These are phyloP conservation scores for Drosophila eohydei DNA, from an alignment of 2,888 invertebrate species.

Conservation along the genomic window DNA sequence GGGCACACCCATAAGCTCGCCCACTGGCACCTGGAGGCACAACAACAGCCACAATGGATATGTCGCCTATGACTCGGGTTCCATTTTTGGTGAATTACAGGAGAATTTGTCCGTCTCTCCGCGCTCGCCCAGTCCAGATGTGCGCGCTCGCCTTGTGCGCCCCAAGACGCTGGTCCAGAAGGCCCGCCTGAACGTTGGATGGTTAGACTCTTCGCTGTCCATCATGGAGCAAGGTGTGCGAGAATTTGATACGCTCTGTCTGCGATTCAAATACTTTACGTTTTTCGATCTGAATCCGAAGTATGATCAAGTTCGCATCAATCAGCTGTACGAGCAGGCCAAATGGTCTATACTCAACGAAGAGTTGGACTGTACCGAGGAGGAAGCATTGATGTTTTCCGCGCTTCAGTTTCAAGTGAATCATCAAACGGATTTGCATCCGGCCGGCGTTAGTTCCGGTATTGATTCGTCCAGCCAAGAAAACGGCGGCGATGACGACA, in stretches of 20 bases:
- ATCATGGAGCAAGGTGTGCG: slow-evolving; percentile 99
- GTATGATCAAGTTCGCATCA: slow-evolving; percentile 97
- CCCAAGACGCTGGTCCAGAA: slow-evolving; percentile 95
- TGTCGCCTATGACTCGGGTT: slow-evolving; percentile 83
- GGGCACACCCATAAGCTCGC: slow-evolving; percentile 89
- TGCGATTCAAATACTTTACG: slow-evolving; percentile 98
- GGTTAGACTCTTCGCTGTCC: slow-evolving; percentile 98
- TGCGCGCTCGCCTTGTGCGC: slow-evolving; percentile 90
- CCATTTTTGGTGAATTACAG: slow-evolving; percentile 85
- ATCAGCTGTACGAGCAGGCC: slow-evolving; percentile 99
- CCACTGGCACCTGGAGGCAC: slow-evolving; percentile 86
- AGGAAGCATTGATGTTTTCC: slow-evolving; percentile 99
- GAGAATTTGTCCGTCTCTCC: slow-evolving; percentile 93
- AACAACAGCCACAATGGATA: slow-evolving; percentile 81
- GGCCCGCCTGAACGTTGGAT: slow-evolving; percentile 97
- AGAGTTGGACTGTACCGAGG: slow-evolving; percentile 99
- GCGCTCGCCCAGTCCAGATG: slow-evolving; percentile 91
- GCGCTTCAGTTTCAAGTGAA: slow-evolving; percentile 97
- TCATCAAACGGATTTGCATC: slow-evolving; percentile 87
- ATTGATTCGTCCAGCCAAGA: slow-evolving; percentile 73
- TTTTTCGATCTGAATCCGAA: slow-evolving; percentile 99
- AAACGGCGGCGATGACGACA: slow-evolving; percentile 94
- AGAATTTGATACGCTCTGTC: slow-evolving; percentile 95
- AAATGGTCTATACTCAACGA: slow-evolving; percentile 99
- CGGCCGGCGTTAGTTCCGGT: slow-evolving; percentile 65